Evolutionary conservation across 37 sponge, comb jelly and placozoan genomes (phyloP).

Genomic region (Diacarnus erythraeanus): DNA sequence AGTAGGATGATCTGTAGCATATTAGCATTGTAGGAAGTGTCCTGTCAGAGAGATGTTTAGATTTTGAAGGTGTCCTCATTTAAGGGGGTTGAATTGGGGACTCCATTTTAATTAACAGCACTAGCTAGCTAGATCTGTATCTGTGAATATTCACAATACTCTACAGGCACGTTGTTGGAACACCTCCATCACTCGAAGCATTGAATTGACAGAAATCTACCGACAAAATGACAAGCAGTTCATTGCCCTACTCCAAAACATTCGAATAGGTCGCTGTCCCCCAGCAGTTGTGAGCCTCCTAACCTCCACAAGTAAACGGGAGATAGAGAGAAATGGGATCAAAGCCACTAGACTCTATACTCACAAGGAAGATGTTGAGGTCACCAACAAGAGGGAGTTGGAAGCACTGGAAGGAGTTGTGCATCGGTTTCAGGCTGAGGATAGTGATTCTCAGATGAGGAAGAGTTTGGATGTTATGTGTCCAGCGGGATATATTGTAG

Average conservation of each 20-base stretch:
- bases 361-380: slow-evolving; percentile 76
- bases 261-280: slow-evolving; percentile 85
- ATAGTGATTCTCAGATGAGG: slow-evolving; percentile 43
- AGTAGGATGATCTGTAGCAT: background rate
- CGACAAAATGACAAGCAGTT: slow-evolving; percentile 79
- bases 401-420: slow-evolving; percentile 32
- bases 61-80: too few species aligned
- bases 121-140: background rate
- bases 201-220: slow-evolving; percentile 72
- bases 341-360: slow-evolving; percentile 79
- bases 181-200: slow-evolving; percentile 49
- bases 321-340: slow-evolving; percentile 72
- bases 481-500: slow-evolving; percentile 46
- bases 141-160: background rate
- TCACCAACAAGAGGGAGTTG: slow-evolving; percentile 62
- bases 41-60: too few species aligned
- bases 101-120: too few species aligned
- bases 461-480: slow-evolving; percentile 53
- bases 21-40: background rate
- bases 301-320: slow-evolving; percentile 25
- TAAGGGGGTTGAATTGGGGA: background rate
- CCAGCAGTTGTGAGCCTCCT: slow-evolving; percentile 39
- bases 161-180: slow-evolving; percentile 76
- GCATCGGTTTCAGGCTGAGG: slow-evolving; percentile 52
- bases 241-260: slow-evolving; percentile 78